A percentile compares a stretch with the other conserved stretches of the same genome.
Evolutionary conservation across 2,797 vertebrate species (phyloP).

Genomic region (Xenopus petersii): DNA sequence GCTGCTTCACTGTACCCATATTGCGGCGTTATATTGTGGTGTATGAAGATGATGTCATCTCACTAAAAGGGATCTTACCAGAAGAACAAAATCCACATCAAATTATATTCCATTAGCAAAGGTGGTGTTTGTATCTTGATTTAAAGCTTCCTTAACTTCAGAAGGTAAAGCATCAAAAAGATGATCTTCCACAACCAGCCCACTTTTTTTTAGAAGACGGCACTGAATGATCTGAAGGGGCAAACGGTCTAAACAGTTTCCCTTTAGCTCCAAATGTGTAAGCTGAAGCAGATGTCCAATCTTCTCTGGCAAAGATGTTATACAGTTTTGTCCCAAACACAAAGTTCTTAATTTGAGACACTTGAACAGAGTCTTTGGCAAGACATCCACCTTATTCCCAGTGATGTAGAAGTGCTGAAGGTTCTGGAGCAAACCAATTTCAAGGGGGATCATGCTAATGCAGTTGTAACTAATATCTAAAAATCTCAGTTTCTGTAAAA

Average conservation of each 20-base stretch:
- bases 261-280: slow-evolving; percentile 90
- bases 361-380: slow-evolving; percentile 96
- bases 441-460: slow-evolving; percentile 79
- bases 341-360: slow-evolving; percentile 91
- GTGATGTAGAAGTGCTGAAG: slow-evolving; percentile 91
- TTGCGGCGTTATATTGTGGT: too few species aligned
- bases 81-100: too few species aligned
- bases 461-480: slow-evolving; percentile 93
- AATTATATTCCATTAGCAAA: slow-evolving; percentile 84
- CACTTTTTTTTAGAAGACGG: slow-evolving; percentile 82
- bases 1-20: too few species aligned
- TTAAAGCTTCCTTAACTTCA: slow-evolving; percentile 91
- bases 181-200: slow-evolving; percentile 90
- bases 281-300: slow-evolving; percentile 84
- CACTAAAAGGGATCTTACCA: too few species aligned
- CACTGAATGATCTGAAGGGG: slow-evolving; percentile 87
- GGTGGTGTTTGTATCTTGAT: slow-evolving; percentile 82
- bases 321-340: slow-evolving; percentile 88
- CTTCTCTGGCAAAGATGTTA: slow-evolving; percentile 86
- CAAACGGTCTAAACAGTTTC: slow-evolving; percentile 93
- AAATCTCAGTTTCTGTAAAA: slow-evolving; percentile 89
- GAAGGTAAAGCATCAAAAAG: slow-evolving; percentile 91
- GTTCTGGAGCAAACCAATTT: slow-evolving; percentile 90
- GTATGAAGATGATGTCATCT: too few species aligned
- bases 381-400: slow-evolving; percentile 87